Evolutionary conservation across 2,113 vertebrate species (phyloP).

Genomic region (Pyxicephalus adspersus): DNA sequence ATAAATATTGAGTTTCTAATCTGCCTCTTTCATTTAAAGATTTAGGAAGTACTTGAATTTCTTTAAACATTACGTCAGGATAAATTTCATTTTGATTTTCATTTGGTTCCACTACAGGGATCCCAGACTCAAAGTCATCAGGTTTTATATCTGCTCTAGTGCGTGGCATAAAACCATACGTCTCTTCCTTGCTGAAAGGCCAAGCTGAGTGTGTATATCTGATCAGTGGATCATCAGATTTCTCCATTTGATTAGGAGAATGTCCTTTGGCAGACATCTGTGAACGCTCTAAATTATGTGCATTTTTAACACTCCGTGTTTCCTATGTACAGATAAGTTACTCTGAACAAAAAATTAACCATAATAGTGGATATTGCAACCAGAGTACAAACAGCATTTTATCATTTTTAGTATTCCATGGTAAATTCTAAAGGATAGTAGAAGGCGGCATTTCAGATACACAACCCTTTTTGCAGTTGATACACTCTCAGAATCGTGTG

Average conservation of each 20-base stretch:
- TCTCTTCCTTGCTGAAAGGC: background rate
- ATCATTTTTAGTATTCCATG: too few relatives aligned
- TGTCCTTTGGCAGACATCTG: background rate
- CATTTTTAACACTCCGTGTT: conserved; percentile 60
- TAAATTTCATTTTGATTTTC: background rate
- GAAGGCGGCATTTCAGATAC: too few relatives aligned
- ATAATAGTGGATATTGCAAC: too few relatives aligned
- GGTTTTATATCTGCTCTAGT: background rate
- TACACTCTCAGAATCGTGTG: too few relatives aligned
- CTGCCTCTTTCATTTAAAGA: background rate
- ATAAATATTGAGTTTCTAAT: background rate
- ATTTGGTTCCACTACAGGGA: too few relatives aligned
- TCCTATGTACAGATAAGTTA: too few relatives aligned
- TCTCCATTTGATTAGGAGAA: background rate
- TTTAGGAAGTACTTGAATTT: background rate
- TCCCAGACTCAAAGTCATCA: background rate
- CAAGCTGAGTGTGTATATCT: background rate
- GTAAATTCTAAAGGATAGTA: too few relatives aligned
- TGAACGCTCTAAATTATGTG: background rate
- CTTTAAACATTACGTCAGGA: background rate
- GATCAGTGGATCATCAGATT: background rate
- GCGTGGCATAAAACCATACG: background rate
- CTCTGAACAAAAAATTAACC: too few relatives aligned
- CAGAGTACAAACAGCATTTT: too few relatives aligned
- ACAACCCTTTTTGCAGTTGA: too few relatives aligned